These are phyloP conservation scores for Halichoerus grypus DNA, from an alignment of 2,113 vertebrate genomes.

Conservation along the genomic window DNA sequence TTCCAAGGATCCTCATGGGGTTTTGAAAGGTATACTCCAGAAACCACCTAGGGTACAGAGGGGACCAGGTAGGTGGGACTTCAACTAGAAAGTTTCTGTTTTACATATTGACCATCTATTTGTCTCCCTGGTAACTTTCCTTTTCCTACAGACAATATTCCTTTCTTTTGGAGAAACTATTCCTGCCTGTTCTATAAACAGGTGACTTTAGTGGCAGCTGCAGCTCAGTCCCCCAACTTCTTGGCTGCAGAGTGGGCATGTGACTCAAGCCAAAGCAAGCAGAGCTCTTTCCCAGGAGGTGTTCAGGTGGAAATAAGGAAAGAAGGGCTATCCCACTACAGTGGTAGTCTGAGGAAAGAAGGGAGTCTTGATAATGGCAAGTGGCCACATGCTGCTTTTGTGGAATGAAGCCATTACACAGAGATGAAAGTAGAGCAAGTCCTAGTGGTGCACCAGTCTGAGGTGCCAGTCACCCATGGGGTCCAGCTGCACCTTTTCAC, in stretches of 20 bases:
- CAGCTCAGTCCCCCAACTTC: neutral
- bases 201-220: neutral
- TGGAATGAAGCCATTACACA: constrained; percentile 24
- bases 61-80: neutral
- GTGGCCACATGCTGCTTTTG: neutral
- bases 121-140: neutral
- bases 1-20: neutral
- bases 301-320: neutral
- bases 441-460: neutral
- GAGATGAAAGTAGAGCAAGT: neutral
- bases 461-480: neutral
- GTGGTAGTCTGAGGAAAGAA: neutral
- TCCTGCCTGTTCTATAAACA: neutral
- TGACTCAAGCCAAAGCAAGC: constrained; percentile 30
- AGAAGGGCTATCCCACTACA: neutral
- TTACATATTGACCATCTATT: neutral
- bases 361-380: neutral
- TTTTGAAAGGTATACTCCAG: neutral
- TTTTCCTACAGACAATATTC: neutral
- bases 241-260: neutral
- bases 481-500: neutral
- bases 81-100: constrained; percentile 23
- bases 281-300: neutral
- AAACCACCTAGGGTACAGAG: neutral
- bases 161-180: neutral